These are phyloP conservation scores for Gobio occitaniae DNA, from an alignment of 2,797 vertebrate species.

Conservation along the genomic window DNA sequence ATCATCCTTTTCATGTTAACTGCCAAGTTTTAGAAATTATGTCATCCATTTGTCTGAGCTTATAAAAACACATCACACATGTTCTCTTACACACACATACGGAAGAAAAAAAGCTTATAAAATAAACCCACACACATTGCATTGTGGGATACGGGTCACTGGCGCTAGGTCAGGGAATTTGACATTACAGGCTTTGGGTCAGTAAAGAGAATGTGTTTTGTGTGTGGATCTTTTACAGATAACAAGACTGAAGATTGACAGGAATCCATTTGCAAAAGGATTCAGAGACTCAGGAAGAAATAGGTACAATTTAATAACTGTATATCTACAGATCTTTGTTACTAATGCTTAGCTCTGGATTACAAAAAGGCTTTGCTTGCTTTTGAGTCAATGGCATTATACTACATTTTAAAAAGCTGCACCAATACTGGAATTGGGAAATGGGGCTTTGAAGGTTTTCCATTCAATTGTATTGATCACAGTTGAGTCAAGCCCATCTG, in stretches of 20 bases:
- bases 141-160: constrained; percentile 60
- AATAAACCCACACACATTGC: constrained; percentile 54
- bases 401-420: not conserved
- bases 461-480: not conserved
- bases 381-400: not conserved
- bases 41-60: constrained; percentile 20
- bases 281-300: constrained; percentile 98
- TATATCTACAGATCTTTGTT: not conserved
- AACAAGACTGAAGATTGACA: constrained; percentile 96
- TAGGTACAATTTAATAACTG: constrained; percentile 78
- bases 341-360: not conserved
- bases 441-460: not conserved
- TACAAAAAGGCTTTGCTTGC: not conserved
- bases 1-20: constrained; percentile 18
- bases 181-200: constrained; percentile 59
- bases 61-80: constrained; percentile 47
- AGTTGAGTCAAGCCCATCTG: not conserved
- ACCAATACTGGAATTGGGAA: not conserved
- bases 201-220: constrained; percentile 55
- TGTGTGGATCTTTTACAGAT: constrained; percentile 82
- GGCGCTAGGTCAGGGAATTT: constrained; percentile 53
- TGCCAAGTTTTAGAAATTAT: constrained; percentile 40
- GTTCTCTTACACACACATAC: constrained; percentile 30
- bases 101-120: constrained; percentile 47
- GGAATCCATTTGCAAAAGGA: constrained; percentile 98